phyloP scores from a whole-genome alignment of 2,888 invertebrate species.

The Xylota segnis region DNA sequence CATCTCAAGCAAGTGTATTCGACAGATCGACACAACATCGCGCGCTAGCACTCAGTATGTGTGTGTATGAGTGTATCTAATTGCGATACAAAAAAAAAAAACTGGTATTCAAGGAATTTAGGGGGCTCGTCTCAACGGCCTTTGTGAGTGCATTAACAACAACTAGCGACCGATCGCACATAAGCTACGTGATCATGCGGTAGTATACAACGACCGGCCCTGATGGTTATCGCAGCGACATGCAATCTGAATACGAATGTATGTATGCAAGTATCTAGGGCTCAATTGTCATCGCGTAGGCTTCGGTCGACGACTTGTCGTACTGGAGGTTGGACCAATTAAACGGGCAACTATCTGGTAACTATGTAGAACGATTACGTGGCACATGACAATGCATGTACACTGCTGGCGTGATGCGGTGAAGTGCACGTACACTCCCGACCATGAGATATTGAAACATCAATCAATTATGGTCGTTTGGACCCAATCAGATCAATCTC shows the following conservation, averaged over 20 bases:
- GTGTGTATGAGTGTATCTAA: slow-evolving; percentile 58
- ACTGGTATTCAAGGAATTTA: slow-evolving; percentile 75
- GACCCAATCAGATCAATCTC: slow-evolving; percentile 7
- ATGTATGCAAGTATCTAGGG: slow-evolving; percentile 1
- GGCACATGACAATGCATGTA: slow-evolving; percentile 14
- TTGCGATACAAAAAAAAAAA: slow-evolving; percentile 61
- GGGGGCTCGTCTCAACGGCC: slow-evolving; percentile 73
- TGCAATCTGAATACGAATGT: slow-evolving; percentile 31
- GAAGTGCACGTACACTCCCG: slow-evolving; percentile 59
- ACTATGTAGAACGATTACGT: slow-evolving; percentile 39
- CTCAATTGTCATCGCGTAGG: slow-evolving; percentile 24
- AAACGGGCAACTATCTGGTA: slow-evolving; percentile 35
- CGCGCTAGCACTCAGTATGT: slow-evolving; percentile 8
- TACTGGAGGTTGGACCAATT: slow-evolving; percentile 67
- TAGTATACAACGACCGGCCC: slow-evolving; percentile 50
- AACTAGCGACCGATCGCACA: slow-evolving; percentile 17
- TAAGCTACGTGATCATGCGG: slow-evolving; percentile 71
- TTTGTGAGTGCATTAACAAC: slow-evolving; percentile 61
- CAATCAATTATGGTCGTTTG: slow-evolving; percentile 7
- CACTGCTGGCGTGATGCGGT: slow-evolving; percentile 41
- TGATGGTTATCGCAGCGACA: slow-evolving; percentile 57
- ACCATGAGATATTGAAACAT: slow-evolving; percentile 18
- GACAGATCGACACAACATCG: slow-evolving; percentile 28
- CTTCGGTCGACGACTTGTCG: slow-evolving; percentile 68
- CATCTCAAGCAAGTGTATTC: slow-evolving; percentile 25